A percentile compares a stretch with the other conserved stretches of the same genome.
Conservation (phyloP, 2,113 vertebrate species). For the Plecotus auritus region DNA sequence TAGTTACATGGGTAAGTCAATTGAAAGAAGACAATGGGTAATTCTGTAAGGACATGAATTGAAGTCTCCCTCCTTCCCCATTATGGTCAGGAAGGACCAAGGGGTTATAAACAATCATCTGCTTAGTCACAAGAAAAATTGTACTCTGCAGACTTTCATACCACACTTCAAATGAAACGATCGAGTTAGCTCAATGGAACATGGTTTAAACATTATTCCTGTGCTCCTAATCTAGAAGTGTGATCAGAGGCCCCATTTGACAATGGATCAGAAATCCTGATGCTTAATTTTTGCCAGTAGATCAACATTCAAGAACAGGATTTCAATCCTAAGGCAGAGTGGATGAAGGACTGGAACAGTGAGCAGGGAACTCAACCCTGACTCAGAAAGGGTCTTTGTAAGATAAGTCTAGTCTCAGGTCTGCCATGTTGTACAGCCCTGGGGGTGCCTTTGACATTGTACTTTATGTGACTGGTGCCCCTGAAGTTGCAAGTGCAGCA, state of each 20-base stretch:
- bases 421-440: neutral
- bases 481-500: neutral
- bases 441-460: neutral
- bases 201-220: neutral
- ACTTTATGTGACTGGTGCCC: neutral
- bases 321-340: neutral
- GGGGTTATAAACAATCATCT: neutral
- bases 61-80: neutral
- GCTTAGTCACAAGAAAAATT: neutral
- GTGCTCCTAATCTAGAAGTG: neutral
- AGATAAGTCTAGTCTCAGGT: neutral
- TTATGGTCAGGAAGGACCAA: neutral
- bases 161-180: neutral
- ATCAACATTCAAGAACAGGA: neutral
- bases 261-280: neutral
- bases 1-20: neutral
- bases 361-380: neutral
- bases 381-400: neutral
- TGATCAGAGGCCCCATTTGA: neutral
- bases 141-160: neutral
- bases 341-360: too few species aligned
- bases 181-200: neutral
- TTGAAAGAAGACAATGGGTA: neutral
- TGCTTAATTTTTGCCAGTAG: neutral
- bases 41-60: neutral